phyloP scores from a whole-genome alignment of 2,797 vertebrate genomes.

The Pachyuromys duprasi region DNA sequence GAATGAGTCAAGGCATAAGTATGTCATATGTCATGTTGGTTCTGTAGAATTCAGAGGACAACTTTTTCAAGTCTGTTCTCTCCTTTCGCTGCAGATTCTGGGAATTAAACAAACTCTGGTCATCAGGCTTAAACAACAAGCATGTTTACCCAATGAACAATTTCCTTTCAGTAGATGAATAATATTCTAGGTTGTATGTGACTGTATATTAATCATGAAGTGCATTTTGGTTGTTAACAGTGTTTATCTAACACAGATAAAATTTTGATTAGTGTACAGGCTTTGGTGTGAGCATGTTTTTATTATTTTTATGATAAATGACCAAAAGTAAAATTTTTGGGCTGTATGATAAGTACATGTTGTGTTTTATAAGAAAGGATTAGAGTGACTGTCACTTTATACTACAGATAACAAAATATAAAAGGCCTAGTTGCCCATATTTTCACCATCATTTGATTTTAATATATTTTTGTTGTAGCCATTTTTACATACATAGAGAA shows the following conservation, averaged over 20 bases:
- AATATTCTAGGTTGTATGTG: background rate
- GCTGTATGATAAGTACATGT: background rate
- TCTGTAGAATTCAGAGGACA: background rate
- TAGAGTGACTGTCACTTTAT: background rate
- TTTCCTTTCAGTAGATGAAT: constrained; percentile 3
- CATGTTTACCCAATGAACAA: background rate
- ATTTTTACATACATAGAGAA: background rate
- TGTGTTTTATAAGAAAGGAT: constrained; percentile 28
- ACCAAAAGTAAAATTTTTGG: background rate
- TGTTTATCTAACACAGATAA: constrained; percentile 3
- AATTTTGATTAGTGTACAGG: background rate
- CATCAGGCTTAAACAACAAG: background rate
- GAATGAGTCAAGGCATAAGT: background rate
- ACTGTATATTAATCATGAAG: background rate
- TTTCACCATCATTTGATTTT: background rate
- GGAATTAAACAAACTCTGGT: background rate
- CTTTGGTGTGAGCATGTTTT: background rate
- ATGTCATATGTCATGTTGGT: background rate
- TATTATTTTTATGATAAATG: constrained; percentile 28
- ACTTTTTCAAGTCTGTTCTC: background rate
- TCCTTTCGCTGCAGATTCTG: background rate
- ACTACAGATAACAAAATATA: background rate
- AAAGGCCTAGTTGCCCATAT: background rate
- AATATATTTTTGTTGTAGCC: background rate
- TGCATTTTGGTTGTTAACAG: background rate